Base-by-base conservation (phyloP, 2,888 invertebrate genomes). In the Plagodis dolabraria region DNA sequence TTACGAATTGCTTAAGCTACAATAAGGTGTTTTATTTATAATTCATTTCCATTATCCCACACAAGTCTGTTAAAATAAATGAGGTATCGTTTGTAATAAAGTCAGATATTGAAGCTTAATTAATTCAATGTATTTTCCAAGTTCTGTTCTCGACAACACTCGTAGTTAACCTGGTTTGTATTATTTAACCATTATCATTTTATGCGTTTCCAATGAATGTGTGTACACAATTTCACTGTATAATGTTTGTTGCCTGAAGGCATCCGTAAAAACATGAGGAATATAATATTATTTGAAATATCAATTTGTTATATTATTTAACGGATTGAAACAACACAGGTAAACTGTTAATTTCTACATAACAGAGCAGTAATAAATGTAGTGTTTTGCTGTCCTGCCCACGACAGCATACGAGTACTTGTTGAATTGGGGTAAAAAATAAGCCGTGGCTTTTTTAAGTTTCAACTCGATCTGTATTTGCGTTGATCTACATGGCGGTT, bases 171-270 rank as follows among this genome's bases (percentile, higher is more conserved):
- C 40, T 40, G 10, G 1, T 40, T 40, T 40, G 1, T 40, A 40
- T 5, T 2, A 7, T 8, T 40, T 22, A 22, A 22, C 22, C 4
- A 22, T 22, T 22, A 2, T 10, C 40, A 40, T 40, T 40, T 10
- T 10, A 40, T 10, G 40, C 8, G 8, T 40, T 40, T 40, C 10
- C 40, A 40, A 40, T 40, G 40, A 8, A 0, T 43, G 7, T 48
- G 11, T 48, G 22, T 34, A 47, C 33, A 9, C 38, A 38, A 54
- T 51, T 40, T 47, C 45, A 42, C 38, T 44, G 54, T 36, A 59
- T 11, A 43, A 10, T 33, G 8, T 36, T 52, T 44, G 52, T 55
- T 55, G 55, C 60, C 60, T 47, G 51, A 48, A 60, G 55, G 55
- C 60, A 48, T 47, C 47, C 51, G 47, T 45, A 43, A 48, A 59